Conservation (phyloP, 2,888 invertebrate genomes). For the Entomobrya proxima region DNA sequence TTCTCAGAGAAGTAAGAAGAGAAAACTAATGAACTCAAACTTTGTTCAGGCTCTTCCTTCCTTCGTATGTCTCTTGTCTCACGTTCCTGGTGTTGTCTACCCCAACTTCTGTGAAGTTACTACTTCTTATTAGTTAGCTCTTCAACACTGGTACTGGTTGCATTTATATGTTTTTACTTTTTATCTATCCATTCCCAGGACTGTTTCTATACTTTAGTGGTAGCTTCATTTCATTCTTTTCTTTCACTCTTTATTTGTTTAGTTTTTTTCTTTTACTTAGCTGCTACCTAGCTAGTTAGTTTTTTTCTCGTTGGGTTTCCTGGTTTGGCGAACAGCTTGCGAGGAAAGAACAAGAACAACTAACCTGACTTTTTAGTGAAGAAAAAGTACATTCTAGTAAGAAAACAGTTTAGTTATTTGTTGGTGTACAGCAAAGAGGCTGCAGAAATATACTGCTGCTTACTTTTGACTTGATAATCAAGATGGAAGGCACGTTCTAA, state of each 20-base stretch:
- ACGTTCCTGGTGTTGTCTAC: not conserved
- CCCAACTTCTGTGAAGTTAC: not conserved
- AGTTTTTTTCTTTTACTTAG: slow-evolving; percentile 37
- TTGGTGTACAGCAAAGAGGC: not conserved
- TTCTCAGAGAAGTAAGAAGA: slow-evolving; percentile 44
- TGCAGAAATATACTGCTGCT: not conserved
- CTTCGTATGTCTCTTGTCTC: not conserved
- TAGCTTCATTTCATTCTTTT: slow-evolving; percentile 44
- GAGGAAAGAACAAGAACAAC: too few relatives aligned
- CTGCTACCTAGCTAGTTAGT: slow-evolving; percentile 46
- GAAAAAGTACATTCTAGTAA: slow-evolving; percentile 23
- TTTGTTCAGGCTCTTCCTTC: slow-evolving; percentile 49
- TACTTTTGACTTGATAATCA: slow-evolving; percentile 59
- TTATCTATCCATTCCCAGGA: not conserved
- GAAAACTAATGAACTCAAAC: slow-evolving; percentile 63
- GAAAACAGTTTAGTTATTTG: not conserved
- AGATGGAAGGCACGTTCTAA: slow-evolving; percentile 72
- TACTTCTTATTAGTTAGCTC: not conserved
- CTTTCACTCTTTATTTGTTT: slow-evolving; percentile 53
- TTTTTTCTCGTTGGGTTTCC: slow-evolving; percentile 22
- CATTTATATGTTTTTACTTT: slow-evolving; percentile 19
- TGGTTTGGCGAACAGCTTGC: slow-evolving; percentile 20
- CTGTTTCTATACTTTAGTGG: not conserved
- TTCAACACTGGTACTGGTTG: not conserved
- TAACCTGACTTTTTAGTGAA: slow-evolving; percentile 26